Evolutionary conservation across 1,140 invertebrate species (phyloP).

Genomic region (Drosophila pectinifera): DNA sequence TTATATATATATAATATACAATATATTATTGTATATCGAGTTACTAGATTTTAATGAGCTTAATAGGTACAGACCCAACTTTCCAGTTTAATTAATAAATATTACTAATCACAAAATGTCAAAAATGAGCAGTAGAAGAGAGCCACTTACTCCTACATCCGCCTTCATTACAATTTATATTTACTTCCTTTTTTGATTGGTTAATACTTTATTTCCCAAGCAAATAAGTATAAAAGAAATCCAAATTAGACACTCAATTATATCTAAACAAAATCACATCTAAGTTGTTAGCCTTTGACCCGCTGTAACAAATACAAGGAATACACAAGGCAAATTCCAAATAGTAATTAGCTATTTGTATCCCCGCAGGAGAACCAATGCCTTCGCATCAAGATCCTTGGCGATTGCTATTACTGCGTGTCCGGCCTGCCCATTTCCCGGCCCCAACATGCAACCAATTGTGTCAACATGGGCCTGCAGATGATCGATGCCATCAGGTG

Average conservation of each 20-base stretch:
- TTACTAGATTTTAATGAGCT: too few relatives aligned
- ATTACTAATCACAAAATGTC: too few relatives aligned
- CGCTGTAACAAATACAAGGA: background rate
- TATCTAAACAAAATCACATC: background rate
- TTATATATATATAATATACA: too few relatives aligned
- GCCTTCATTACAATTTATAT: too few relatives aligned
- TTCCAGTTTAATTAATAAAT: too few relatives aligned
- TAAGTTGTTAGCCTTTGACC: too few relatives aligned
- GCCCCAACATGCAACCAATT: constrained; percentile 97
- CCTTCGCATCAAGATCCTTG: constrained; percentile 97
- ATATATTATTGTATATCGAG: too few relatives aligned
- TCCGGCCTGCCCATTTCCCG: constrained; percentile 95
- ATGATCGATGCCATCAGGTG: constrained; percentile 98
- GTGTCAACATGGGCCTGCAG: constrained; percentile 97
- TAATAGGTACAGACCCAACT: too few relatives aligned
- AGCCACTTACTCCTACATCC: too few relatives aligned
- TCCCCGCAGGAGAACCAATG: constrained; percentile 94
- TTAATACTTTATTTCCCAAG: background rate
- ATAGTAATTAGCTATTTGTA: constrained; percentile 16
- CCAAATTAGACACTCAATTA: background rate
- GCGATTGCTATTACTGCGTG: constrained; percentile 98
- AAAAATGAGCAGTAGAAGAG: too few relatives aligned
- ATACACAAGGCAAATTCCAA: background rate
- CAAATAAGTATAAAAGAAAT: background rate
- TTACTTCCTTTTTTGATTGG: background rate